Conservation (phyloP, 2,888 invertebrate genomes). For the Tenthredo mesomela region DNA sequence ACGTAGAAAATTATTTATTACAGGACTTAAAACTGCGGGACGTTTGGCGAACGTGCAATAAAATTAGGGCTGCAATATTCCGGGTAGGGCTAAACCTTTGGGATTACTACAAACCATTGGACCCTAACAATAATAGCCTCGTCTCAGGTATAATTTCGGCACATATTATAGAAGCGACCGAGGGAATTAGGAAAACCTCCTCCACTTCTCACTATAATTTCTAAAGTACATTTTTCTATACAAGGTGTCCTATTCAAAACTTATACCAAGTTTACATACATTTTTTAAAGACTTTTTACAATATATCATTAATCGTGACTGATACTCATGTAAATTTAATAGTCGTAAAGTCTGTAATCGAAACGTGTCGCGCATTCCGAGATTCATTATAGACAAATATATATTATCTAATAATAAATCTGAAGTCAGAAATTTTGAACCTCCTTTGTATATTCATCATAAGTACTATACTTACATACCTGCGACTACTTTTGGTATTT, state of each 20-base stretch:
- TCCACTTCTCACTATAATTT: conserved; percentile 7
- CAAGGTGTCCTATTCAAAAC: not conserved
- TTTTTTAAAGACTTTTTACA: not conserved
- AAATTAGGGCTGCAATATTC: conserved; percentile 88
- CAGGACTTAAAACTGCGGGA: conserved; percentile 80
- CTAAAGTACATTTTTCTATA: not conserved
- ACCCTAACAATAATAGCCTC: conserved; percentile 84
- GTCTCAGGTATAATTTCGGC: conserved; percentile 81
- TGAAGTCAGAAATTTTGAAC: not conserved
- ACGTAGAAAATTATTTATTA: conserved; percentile 43
- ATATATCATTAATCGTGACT: not conserved
- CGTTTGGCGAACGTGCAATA: conserved; percentile 90
- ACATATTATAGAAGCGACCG: not conserved
- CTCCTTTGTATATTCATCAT: not conserved
- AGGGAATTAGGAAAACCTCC: conserved; percentile 10
- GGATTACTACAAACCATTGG: conserved; percentile 85
- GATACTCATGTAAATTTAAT: not conserved
- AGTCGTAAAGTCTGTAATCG: not conserved
- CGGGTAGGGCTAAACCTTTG: conserved; percentile 86
- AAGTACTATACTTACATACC: not conserved
- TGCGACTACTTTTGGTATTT: not conserved
- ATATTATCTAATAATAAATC: not conserved
- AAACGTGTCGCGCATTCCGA: not conserved
- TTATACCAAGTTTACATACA: not conserved
- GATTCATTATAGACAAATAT: not conserved